phyloP scores from a whole-genome alignment of 2,113 vertebrate genomes.

The Mormyrus lacerda region DNA sequence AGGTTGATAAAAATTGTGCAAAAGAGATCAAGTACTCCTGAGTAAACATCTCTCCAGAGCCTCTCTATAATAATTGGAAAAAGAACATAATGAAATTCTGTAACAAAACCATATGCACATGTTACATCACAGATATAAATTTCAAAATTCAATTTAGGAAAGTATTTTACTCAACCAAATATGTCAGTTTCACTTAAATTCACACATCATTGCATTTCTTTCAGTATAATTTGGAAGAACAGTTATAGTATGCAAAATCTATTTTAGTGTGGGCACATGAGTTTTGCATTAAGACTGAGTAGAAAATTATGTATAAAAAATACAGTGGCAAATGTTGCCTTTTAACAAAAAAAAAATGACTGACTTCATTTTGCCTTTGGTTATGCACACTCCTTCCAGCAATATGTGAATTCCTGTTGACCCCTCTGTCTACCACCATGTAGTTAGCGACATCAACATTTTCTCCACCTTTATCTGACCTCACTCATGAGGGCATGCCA shows the following conservation, averaged over 20 bases:
- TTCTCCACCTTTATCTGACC: slow-evolving; percentile 20
- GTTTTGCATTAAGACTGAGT: too few species aligned
- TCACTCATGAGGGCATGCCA: neutral
- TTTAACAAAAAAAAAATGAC: too few species aligned
- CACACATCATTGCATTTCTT: neutral
- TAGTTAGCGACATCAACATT: slow-evolving; percentile 14
- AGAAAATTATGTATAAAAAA: too few species aligned
- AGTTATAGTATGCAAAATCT: neutral
- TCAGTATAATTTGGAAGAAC: neutral
- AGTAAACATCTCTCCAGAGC: slow-evolving; percentile 1
- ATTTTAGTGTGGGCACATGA: too few species aligned
- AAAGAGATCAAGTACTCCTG: slow-evolving; percentile 4
- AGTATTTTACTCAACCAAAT: too few species aligned
- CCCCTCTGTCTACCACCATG: neutral
- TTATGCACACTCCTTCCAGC: slow-evolving; percentile 15
- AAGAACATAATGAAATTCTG: neutral
- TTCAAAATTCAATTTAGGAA: too few species aligned
- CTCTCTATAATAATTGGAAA: neutral
- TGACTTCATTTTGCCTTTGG: slow-evolving; percentile 16
- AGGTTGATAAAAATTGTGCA: slow-evolving; percentile 2
- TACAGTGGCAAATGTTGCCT: too few species aligned
- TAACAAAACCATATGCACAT: neutral
- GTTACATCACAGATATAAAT: too few species aligned
- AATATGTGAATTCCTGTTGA: slow-evolving; percentile 13
- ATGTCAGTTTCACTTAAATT: neutral